Conservation (phyloP, 2,113 vertebrate genomes). For the Cervus canadensis region DNA sequence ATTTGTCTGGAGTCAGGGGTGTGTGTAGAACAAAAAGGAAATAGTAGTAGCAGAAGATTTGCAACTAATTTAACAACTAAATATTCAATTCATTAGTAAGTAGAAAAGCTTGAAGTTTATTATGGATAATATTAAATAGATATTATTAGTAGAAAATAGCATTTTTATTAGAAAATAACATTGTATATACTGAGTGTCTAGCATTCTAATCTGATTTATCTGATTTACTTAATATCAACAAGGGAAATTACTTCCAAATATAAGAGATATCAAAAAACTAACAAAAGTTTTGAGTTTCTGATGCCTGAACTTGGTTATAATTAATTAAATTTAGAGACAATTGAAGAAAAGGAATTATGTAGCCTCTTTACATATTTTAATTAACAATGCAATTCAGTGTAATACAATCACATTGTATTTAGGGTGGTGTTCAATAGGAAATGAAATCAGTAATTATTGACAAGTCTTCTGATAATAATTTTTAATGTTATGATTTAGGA, state of each 20-base stretch:
- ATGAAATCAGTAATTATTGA: neutral
- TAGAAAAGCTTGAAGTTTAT: neutral
- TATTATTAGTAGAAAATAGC: neutral
- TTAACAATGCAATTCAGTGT: neutral
- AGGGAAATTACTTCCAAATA: neutral
- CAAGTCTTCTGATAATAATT: neutral
- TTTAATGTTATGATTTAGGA: neutral
- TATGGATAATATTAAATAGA: neutral
- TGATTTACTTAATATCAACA: neutral
- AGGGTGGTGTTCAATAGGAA: neutral
- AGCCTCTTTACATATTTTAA: neutral
- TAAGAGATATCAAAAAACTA: neutral
- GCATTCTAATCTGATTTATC: neutral
- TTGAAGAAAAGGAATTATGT: neutral
- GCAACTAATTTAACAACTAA: neutral
- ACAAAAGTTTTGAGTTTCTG: neutral
- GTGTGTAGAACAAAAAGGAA: neutral
- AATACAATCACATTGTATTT: neutral
- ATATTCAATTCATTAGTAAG: neutral
- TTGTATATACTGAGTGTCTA: neutral
- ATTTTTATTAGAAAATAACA: neutral
- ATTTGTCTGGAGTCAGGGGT: neutral
- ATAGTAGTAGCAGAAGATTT: neutral
- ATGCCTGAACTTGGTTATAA: neutral
- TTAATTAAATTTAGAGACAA: neutral